Conservation (phyloP, 2,797 vertebrate genomes). For the Notolabrus celidotus region DNA sequence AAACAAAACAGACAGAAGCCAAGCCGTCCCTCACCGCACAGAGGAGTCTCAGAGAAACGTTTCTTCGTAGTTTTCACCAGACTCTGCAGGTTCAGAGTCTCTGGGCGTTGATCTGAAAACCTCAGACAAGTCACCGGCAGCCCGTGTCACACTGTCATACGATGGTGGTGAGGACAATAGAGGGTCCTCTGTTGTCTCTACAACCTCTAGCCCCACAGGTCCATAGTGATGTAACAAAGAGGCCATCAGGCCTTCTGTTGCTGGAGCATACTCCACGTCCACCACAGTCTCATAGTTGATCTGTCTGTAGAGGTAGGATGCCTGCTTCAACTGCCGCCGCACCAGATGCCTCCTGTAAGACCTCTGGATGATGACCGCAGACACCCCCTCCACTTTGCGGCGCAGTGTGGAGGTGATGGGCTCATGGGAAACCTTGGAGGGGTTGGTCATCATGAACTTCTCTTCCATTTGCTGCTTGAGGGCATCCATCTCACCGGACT, state of each 20-base stretch:
- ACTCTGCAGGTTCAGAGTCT: slow-evolving; percentile 83
- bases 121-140: slow-evolving; percentile 83
- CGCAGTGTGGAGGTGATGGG: slow-evolving; percentile 97
- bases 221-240: slow-evolving; percentile 91
- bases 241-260: slow-evolving; percentile 93
- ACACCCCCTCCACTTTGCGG: slow-evolving; percentile 94
- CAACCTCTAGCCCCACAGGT: slow-evolving; percentile 75
- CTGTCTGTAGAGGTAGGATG: slow-evolving; percentile 93
- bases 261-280: slow-evolving; percentile 87
- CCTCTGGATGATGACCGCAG: slow-evolving; percentile 91
- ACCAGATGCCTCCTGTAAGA: slow-evolving; percentile 93
- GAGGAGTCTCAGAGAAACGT: slow-evolving; percentile 88
- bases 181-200: slow-evolving; percentile 62
- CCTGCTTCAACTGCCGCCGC: slow-evolving; percentile 92
- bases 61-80: slow-evolving; percentile 89
- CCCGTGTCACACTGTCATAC: slow-evolving; percentile 92
- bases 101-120: slow-evolving; percentile 80
- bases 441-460: slow-evolving; percentile 97
- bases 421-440: slow-evolving; percentile 95
- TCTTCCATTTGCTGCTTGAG: slow-evolving; percentile 99
- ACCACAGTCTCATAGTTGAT: slow-evolving; percentile 83
- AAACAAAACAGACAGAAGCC: slow-evolving; percentile 81
- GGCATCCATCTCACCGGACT: slow-evolving; percentile 97
- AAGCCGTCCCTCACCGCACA: slow-evolving; percentile 38
- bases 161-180: slow-evolving; percentile 91